Base-by-base conservation (phyloP, 2,113 vertebrate genomes). In the Daphoenositta chrysoptera region DNA sequence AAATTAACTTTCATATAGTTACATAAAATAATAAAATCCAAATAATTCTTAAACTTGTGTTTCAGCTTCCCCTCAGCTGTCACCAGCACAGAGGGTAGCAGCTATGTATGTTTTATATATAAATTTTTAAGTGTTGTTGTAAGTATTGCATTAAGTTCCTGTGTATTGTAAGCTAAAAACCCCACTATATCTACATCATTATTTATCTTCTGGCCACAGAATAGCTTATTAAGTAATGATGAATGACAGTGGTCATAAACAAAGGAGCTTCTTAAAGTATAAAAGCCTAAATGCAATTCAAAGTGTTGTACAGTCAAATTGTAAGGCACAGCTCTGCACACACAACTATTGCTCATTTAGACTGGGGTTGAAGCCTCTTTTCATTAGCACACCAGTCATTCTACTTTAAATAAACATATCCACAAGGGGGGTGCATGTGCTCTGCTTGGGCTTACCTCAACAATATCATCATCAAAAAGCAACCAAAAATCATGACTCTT, bases 401-500 rank as follows among this genome's bases (percentile, higher is more conserved):
- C 82, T 50, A 30, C 33, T 81, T 83, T 16, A 79, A 35, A 31
- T 63, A 47, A 47, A 44, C n/a, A 24, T 15, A 50, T 21, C 28
- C 10, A 40, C 2, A 48, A 33, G 7, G 6, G 2, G 6, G 5
- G 13, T 35, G 18, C 18, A 39, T 2, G 9, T 3, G 1, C 30
- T 90, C 33, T 83, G n/a, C 11, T 13, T 42, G 26, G 30, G 93
- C 98, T 98, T 98, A 98, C 98, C 98, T 98, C 98, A 97, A 98
- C 98, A 91, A 98, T 98, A 96, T 98, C 98, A 83, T 98, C 98
- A 96, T 98, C 98, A 96, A 98, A 98, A 94, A 98, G 97, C 94
- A 98, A 97, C 98, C 98, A 98, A 94, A 98, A 98, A 70, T 98
- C 98, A 90, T 98, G 98, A 98, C 98, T 98, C 96, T 98, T 98